A percentile compares a stretch with the other conserved stretches of the same genome.
Conservation (phyloP, 2,888 invertebrate genomes). For the Drosophila cracens region DNA sequence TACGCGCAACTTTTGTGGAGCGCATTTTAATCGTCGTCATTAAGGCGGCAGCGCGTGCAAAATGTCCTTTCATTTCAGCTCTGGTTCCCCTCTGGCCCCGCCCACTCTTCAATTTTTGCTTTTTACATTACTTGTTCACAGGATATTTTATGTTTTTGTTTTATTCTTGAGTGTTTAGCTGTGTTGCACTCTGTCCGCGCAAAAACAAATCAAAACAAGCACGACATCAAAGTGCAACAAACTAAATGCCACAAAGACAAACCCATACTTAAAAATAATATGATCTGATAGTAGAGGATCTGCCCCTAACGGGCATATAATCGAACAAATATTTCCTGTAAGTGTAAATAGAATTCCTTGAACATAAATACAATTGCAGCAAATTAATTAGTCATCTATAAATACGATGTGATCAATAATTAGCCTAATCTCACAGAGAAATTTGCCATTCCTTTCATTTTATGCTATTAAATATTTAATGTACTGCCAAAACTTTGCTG, state of each 20-base stretch:
- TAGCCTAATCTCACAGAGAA: background rate
- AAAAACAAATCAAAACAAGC: background rate
- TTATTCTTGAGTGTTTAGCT: constrained; percentile 38
- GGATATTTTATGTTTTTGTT: constrained; percentile 26
- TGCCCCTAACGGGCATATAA: background rate
- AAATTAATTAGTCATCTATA: constrained; percentile 1
- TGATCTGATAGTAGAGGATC: background rate
- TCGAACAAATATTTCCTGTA: background rate
- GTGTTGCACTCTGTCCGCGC: constrained; percentile 41
- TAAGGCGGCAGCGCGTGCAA: constrained; percentile 73
- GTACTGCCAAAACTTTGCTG: background rate
- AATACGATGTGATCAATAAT: background rate
- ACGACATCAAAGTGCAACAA: constrained; percentile 45
- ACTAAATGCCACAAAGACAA: constrained; percentile 14
- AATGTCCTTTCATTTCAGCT: constrained; percentile 70
- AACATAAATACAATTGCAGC: background rate
- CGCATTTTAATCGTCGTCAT: constrained; percentile 78
- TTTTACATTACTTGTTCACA: constrained; percentile 25
- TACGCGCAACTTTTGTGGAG: constrained; percentile 53
- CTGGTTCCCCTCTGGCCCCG: constrained; percentile 15
- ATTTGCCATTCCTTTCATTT: background rate
- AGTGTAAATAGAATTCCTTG: background rate
- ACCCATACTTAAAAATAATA: background rate
- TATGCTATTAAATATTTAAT: background rate
- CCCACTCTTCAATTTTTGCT: background rate